Evolutionary conservation across 2,113 vertebrate genomes (phyloP), one percentile per base, ranked within the genome.

Genomic region (Entelurus aequoreus): DNA sequence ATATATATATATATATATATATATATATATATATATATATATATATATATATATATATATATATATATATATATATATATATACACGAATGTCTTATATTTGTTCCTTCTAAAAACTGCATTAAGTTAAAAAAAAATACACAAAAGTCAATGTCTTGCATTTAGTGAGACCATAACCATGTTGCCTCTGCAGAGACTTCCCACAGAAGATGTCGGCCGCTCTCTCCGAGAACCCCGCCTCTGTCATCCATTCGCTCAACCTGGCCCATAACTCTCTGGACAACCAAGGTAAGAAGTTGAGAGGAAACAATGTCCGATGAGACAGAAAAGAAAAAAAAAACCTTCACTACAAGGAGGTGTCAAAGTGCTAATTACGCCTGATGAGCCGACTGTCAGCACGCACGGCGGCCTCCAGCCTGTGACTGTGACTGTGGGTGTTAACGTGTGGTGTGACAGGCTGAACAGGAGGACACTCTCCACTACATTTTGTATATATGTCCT

Each of bases 251-350:
- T 91, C 92, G 4, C 89, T 96, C 80, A 94, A 92, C 86, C 78
- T 96, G 80, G 91, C 94, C 35, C 91, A 93, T 88, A 95, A 96
- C 87, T 91, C 93, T 4, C 88, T 96, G 82, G 94, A 96, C 78
- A 94, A 95, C 89, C 93, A 94, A 90, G 93, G 94, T 96, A 88
- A 37, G 21, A 15, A 16, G 37, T 8, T n/a, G 15, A 13, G 6
- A 19, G n/a, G 6, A 57, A 19, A 9, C n/a, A 44, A 11, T 11
- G 1, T 42, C 37, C 10, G n/a, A 9, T 11, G 8, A 40, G 37
- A 56, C 40, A 35, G 21, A 35, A 53, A 35, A 13, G 8, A 35
- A 44, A 19, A 44, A 38, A 12, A 10, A 14, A 16, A 57, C 4
- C n/a, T 40, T 44, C 40, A 44, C 44, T 57, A 8, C 4, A 44